Conservation (phyloP, 2,888 invertebrate genomes). For the Lepidocyrtinus sp. region DNA sequence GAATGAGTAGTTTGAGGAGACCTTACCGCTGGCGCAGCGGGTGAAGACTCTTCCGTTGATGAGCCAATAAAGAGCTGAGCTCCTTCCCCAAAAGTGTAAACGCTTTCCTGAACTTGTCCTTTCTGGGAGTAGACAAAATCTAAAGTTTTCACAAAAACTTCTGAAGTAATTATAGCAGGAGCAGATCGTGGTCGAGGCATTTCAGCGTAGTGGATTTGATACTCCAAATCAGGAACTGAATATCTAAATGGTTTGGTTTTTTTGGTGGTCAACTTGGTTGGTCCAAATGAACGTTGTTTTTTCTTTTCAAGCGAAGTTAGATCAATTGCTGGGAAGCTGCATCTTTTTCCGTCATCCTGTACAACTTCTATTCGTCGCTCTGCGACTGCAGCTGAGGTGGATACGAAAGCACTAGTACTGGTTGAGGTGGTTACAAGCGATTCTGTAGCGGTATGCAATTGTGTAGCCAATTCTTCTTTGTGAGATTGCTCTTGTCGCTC, state of each 20-base stretch:
- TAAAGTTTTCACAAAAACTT: constrained; percentile 69
- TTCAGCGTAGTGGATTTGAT: constrained; percentile 67
- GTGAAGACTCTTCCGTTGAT: constrained; percentile 57
- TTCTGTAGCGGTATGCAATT: constrained; percentile 50
- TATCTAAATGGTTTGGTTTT: constrained; percentile 61
- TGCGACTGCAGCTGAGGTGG: constrained; percentile 20
- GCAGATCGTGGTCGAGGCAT: constrained; percentile 68
- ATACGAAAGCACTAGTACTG: constrained; percentile 12
- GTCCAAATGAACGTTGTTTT: constrained; percentile 62
- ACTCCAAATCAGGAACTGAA: constrained; percentile 69
- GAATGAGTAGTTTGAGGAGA: constrained; percentile 52
- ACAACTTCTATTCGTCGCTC: constrained; percentile 3
- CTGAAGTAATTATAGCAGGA: constrained; percentile 69
- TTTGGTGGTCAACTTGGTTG: constrained; percentile 66
- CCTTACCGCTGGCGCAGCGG: constrained; percentile 23
- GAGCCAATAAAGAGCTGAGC: constrained; percentile 48
- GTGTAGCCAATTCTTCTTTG: constrained; percentile 25
- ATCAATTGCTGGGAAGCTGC: constrained; percentile 36
- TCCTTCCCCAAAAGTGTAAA: constrained; percentile 33
- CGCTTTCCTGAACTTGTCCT: constrained; percentile 53
- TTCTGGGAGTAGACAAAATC: constrained; percentile 66
- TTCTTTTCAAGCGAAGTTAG: constrained; percentile 47
- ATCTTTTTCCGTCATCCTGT: constrained; percentile 17
- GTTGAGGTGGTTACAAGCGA: constrained; percentile 43
- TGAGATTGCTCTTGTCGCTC: constrained; percentile 34